Conservation (phyloP, 1,140 invertebrate genomes). For the Lepidurus arcticus region DNA sequence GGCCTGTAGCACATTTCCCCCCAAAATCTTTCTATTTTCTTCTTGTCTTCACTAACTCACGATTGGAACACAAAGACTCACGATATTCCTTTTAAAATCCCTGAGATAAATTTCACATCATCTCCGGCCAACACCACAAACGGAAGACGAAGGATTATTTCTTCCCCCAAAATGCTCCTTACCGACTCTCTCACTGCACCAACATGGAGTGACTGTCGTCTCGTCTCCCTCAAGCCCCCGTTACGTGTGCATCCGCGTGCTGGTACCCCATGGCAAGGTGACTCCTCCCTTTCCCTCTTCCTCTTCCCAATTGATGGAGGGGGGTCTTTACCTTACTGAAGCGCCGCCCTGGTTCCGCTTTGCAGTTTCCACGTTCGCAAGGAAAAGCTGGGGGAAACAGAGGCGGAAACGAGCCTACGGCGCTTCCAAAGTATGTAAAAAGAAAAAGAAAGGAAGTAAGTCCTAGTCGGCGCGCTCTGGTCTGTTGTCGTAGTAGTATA, state of each 20-base stretch:
- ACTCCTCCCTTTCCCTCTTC: neutral
- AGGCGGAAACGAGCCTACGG: slow-evolving; percentile 20
- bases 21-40: too few relatives aligned
- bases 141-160: too few relatives aligned
- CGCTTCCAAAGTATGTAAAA: neutral
- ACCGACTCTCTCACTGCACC: too few relatives aligned
- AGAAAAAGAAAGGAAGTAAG: neutral
- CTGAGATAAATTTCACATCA: too few relatives aligned
- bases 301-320: neutral
- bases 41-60: too few relatives aligned
- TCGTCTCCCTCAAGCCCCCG: too few relatives aligned
- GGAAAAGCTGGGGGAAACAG: neutral
- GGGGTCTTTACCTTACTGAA: neutral
- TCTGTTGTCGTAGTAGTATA: neutral
- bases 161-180: too few relatives aligned
- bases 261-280: neutral
- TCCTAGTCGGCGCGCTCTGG: neutral
- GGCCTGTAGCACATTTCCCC: neutral
- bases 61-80: too few relatives aligned
- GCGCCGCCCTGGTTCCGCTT: neutral
- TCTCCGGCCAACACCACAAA: too few relatives aligned
- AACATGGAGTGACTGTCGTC: too few relatives aligned
- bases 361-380: neutral
- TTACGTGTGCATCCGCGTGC: too few relatives aligned
- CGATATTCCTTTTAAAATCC: too few relatives aligned